phyloP scores from a whole-genome alignment of 2,797 vertebrate species.

The Nyctalus aviator region DNA sequence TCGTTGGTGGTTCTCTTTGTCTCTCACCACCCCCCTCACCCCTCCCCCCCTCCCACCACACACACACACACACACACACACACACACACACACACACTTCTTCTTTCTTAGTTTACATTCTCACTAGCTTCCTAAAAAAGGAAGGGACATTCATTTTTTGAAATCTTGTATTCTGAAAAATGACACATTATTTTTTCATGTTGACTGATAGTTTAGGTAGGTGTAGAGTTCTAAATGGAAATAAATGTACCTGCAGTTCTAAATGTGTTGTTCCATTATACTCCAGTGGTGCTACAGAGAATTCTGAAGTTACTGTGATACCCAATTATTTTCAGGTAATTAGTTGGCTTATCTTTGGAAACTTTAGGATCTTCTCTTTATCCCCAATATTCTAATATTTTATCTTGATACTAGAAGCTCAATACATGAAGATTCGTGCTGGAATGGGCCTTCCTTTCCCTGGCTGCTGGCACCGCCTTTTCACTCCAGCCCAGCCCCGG shows the following conservation, averaged over 20 bases:
- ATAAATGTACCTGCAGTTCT: background rate
- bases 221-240: background rate
- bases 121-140: background rate
- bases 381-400: background rate
- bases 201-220: background rate
- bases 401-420: background rate
- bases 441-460: no score
- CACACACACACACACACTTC: no score
- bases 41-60: accelerated
- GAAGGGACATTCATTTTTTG: background rate
- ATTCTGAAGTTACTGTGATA: background rate
- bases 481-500: no score
- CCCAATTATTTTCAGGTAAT: background rate
- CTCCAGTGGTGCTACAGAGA: background rate
- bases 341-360: background rate
- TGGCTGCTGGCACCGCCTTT: no score
- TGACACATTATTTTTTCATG: background rate
- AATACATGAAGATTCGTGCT: no score
- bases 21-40: background rate
- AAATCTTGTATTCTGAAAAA: background rate
- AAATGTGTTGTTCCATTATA: background rate
- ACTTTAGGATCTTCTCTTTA: background rate
- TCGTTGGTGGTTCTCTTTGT: background rate
- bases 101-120: background rate
- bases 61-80: no score